Conservation (phyloP, 2,888 invertebrate genomes). For the Drosophila neoperkinsi region DNA sequence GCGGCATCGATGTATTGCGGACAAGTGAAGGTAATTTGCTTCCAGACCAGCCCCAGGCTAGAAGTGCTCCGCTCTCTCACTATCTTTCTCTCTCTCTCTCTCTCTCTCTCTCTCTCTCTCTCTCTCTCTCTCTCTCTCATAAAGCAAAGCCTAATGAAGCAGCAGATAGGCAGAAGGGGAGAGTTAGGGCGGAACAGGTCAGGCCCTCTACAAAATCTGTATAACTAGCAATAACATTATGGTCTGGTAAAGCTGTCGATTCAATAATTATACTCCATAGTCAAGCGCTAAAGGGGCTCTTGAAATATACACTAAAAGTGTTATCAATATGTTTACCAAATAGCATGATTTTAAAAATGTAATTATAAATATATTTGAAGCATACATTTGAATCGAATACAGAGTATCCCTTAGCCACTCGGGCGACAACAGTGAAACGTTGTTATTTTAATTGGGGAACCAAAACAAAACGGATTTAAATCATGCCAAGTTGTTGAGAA, state of each 20-base stretch:
- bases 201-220: constrained; percentile 1
- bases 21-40: constrained; percentile 73
- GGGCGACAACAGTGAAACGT: neutral
- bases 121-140: neutral
- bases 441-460: neutral
- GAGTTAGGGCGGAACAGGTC: neutral
- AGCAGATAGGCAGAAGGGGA: constrained; percentile 24
- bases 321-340: neutral
- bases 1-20: constrained; percentile 39
- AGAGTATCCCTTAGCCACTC: neutral
- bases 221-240: constrained; percentile 29
- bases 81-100: neutral
- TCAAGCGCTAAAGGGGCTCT: neutral
- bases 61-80: neutral
- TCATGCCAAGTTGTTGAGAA: neutral
- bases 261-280: constrained; percentile 26
- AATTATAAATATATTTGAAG: neutral
- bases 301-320: neutral
- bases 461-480: constrained; percentile 8
- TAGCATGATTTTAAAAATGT: neutral
- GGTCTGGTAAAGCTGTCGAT: constrained; percentile 21
- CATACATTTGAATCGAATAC: neutral
- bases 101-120: neutral
- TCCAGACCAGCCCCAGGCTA: constrained; percentile 47
- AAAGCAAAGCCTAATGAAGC: constrained; percentile 63